phyloP scores from a whole-genome alignment of 2,888 invertebrate species.

The Odontocolon sp. region DNA sequence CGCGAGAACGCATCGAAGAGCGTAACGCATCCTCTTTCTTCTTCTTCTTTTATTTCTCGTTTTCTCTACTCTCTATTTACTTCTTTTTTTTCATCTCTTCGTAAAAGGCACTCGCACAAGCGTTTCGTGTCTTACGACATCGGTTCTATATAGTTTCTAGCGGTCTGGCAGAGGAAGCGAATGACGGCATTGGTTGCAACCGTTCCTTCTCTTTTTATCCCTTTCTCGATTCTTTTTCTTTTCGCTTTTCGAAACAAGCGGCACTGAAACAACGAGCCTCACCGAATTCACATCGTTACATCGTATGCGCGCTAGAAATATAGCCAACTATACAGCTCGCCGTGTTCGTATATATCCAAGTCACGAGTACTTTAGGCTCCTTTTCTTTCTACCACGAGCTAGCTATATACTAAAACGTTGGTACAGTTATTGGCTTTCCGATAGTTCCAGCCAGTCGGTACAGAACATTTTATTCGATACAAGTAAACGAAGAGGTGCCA shows the following conservation, averaged over 20 bases:
- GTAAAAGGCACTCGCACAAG: background rate
- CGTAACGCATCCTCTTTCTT: slow-evolving; percentile 14
- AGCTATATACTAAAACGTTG: no score
- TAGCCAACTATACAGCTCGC: background rate
- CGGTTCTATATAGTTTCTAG: background rate
- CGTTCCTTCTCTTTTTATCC: background rate
- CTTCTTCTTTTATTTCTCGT: background rate
- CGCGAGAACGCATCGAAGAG: background rate
- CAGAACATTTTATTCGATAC: no score
- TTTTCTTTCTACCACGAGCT: no score
- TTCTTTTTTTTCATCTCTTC: background rate
- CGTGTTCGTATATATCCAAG: slow-evolving; percentile 3
- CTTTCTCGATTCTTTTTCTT: slow-evolving; percentile 40
- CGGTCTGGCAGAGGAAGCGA: no score
- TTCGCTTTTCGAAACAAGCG: background rate
- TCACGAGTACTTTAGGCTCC: no score
- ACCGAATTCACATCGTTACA: slow-evolving; percentile 65
- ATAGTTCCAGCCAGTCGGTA: no score
- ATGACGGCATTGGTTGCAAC: no score
- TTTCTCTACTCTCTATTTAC: background rate
- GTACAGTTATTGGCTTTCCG: no score
- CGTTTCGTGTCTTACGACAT: slow-evolving; percentile 9
- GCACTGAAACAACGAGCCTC: background rate
- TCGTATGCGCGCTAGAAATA: slow-evolving; percentile 53
- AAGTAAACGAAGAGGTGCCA: no score